phyloP scores from a whole-genome alignment of 2,113 vertebrate genomes.

The Puffinus mauretanicus region DNA sequence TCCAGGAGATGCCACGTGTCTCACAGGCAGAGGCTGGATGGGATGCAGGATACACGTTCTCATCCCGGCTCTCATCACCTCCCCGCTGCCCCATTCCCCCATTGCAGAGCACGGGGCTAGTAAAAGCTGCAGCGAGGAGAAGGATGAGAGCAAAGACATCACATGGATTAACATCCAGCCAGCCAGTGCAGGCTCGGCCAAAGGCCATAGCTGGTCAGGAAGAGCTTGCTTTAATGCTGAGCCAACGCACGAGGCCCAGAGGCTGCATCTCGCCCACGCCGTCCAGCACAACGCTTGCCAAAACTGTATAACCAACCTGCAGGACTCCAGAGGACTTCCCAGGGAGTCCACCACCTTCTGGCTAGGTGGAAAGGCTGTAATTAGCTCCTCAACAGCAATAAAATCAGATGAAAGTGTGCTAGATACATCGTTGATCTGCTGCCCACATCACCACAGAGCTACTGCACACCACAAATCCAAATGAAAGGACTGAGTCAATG shows the following conservation, averaged over 20 bases:
- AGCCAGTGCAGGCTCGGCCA: neutral
- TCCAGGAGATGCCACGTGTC: neutral
- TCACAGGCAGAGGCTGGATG: neutral
- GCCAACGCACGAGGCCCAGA: neutral
- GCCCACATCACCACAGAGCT: neutral
- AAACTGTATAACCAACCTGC: neutral
- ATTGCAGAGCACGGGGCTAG: neutral
- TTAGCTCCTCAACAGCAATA: neutral
- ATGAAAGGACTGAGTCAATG: neutral
- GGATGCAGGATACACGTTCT: rapidly evolving
- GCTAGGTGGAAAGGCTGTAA: neutral
- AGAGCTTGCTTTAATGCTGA: neutral
- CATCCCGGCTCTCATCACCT: neutral
- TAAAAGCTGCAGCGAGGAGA: rapidly evolving
- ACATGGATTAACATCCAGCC: neutral
- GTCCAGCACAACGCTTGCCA: neutral
- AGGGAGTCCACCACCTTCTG: neutral
- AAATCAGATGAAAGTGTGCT: neutral
- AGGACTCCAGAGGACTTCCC: neutral
- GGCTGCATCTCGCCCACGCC: rapidly evolving
- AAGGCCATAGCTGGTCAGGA: neutral
- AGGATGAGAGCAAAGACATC: neutral
- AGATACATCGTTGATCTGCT: neutral
- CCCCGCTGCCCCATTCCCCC: neutral
- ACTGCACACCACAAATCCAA: neutral